Evolutionary conservation across 2,888 invertebrate genomes (phyloP).

Genomic region (Ophioninae sp.): DNA sequence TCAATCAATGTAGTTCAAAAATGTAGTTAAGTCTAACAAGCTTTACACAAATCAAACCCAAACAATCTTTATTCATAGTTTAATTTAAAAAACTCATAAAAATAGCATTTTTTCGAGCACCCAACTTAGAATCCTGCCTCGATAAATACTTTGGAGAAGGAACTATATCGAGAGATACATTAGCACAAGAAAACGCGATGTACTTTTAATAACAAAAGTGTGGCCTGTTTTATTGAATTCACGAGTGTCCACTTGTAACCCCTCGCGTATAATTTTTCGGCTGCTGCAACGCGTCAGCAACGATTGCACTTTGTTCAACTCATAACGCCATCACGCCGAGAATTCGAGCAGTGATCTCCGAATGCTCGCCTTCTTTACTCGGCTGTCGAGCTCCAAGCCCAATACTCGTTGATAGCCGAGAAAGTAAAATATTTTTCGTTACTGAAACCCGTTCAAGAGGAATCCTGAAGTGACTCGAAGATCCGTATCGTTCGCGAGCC

Average conservation of each 20-base stretch:
- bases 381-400: conserved; percentile 20
- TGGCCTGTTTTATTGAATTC: neutral
- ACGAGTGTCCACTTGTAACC: conserved; percentile 7
- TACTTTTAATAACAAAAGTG: neutral
- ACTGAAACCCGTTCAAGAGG: conserved; percentile 43
- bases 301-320: conserved; percentile 27
- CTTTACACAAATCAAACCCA: too few species aligned
- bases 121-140: too few species aligned
- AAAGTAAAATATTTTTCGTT: conserved; percentile 36
- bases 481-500: conserved; percentile 9
- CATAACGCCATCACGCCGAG: neutral
- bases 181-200: neutral
- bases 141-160: neutral
- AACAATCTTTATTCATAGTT: too few species aligned
- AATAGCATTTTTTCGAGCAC: too few species aligned
- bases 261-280: neutral
- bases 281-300: conserved; percentile 3
- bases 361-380: conserved; percentile 1
- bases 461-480: conserved; percentile 21
- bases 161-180: neutral
- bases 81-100: too few species aligned
- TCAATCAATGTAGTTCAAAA: too few species aligned
- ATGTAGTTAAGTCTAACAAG: too few species aligned
- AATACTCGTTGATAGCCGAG: conserved; percentile 39
- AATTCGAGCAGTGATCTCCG: neutral